phyloP scores from a whole-genome alignment of 2,797 vertebrate genomes.

The Coilia nasus region DNA sequence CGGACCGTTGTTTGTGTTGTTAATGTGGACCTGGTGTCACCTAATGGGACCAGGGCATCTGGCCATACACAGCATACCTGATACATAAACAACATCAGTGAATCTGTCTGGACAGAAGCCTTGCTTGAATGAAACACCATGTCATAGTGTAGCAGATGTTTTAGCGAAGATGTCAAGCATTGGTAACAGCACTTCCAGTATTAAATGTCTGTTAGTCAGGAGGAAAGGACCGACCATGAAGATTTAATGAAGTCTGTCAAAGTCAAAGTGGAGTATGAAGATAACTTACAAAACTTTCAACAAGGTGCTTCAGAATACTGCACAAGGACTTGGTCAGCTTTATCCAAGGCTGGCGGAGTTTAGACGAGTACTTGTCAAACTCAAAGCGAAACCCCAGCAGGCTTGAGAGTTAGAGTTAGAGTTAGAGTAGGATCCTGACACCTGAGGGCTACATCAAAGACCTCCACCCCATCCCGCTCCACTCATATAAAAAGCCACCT shows the following conservation, averaged over 20 bases:
- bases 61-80: slow-evolving; percentile 53
- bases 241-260: neutral
- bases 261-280: neutral
- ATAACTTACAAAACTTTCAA: neutral
- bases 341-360: neutral
- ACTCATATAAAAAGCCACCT: slow-evolving; percentile 72
- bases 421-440: slow-evolving; percentile 43
- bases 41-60: slow-evolving; percentile 62
- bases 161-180: neutral
- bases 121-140: neutral
- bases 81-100: neutral
- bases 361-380: neutral
- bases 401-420: neutral
- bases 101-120: neutral
- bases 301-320: neutral
- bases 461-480: slow-evolving; percentile 51
- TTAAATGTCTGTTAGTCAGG: neutral
- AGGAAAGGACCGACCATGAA: neutral
- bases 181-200: neutral
- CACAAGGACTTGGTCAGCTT: neutral
- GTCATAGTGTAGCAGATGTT: neutral
- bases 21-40: slow-evolving; percentile 65
- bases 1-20: slow-evolving; percentile 76
- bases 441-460: slow-evolving; percentile 71
- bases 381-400: neutral